phyloP scores from a whole-genome alignment of 2,113 vertebrate genomes.

The Fulica atra region DNA sequence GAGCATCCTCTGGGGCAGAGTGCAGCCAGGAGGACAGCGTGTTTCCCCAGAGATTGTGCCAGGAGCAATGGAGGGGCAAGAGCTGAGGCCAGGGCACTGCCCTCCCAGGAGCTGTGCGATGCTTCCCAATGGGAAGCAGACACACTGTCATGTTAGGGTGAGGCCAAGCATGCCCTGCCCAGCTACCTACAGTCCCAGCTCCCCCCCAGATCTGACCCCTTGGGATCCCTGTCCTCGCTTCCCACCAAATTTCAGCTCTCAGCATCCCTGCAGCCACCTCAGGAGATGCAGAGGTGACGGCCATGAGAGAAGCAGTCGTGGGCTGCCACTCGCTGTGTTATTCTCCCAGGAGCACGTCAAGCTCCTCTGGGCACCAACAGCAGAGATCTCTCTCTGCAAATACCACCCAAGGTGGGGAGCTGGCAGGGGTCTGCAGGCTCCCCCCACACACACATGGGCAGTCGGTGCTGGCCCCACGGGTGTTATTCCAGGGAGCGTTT shows the following conservation, averaged over 20 bases:
- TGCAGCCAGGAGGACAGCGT: neutral
- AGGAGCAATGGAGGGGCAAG: fast-evolving
- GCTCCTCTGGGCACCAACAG: neutral
- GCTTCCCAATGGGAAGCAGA: neutral
- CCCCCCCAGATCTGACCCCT: neutral
- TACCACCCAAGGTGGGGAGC: fast-evolving
- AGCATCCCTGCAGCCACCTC: neutral
- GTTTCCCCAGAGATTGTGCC: neutral
- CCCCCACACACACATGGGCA: neutral
- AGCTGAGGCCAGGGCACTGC: fast-evolving
- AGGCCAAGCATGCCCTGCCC: fast-evolving
- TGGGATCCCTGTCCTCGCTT: neutral
- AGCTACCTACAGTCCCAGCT: neutral
- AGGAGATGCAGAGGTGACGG: neutral
- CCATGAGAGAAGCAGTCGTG: neutral
- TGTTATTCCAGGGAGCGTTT: neutral
- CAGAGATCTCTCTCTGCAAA: neutral
- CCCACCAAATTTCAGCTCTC: neutral
- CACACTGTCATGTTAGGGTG: neutral
- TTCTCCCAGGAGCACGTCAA: neutral
- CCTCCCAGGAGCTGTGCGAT: fast-evolving
- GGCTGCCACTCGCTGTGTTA: neutral
- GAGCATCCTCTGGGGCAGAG: neutral
- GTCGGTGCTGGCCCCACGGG: fast-evolving
- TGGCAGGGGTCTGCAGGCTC: fast-evolving